These are phyloP conservation scores for Apotomis betuletana DNA, from an alignment of 2,888 invertebrate genomes.

Conservation along the genomic window DNA sequence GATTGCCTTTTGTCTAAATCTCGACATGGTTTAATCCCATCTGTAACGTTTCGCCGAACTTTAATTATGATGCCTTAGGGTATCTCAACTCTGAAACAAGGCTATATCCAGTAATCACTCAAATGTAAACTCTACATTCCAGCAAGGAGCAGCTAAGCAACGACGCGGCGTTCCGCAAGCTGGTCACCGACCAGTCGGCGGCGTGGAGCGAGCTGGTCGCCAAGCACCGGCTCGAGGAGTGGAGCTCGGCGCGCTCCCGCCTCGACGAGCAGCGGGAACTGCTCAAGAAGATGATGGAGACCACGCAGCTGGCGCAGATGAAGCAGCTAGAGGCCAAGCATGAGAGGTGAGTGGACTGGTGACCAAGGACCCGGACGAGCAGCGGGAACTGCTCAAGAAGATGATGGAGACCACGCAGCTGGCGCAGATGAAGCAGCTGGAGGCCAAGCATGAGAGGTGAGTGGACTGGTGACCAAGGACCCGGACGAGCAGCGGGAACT, in stretches of 20 bases:
- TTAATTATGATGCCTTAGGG: not conserved
- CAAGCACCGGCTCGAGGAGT: conserved; percentile 91
- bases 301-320: conserved; percentile 92
- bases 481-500: conserved; percentile 92
- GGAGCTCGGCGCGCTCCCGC: conserved; percentile 91
- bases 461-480: conserved; percentile 66
- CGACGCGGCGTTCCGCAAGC: conserved; percentile 89
- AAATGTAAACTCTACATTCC: conserved; percentile 36
- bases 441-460: conserved; percentile 56
- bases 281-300: conserved; percentile 90
- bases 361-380: conserved; percentile 81
- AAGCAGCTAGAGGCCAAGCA: conserved; percentile 95
- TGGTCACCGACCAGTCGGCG: conserved; percentile 95
- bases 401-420: conserved; percentile 93
- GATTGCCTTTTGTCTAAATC: no score
- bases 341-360: conserved; percentile 84
- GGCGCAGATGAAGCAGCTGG: conserved; percentile 94
- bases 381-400: conserved; percentile 76
- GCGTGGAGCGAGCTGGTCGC: conserved; percentile 97
- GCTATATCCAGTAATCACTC: not conserved
- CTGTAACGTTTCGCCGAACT: no score
- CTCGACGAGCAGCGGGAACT: conserved; percentile 92
- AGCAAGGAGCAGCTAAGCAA: conserved; percentile 92
- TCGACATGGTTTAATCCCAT: no score
- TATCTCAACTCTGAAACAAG: no score